Evolutionary conservation across 2,888 invertebrate species (phyloP), one percentile per base, ranked within the genome.

Genomic region (Ametastegia equiseti): DNA sequence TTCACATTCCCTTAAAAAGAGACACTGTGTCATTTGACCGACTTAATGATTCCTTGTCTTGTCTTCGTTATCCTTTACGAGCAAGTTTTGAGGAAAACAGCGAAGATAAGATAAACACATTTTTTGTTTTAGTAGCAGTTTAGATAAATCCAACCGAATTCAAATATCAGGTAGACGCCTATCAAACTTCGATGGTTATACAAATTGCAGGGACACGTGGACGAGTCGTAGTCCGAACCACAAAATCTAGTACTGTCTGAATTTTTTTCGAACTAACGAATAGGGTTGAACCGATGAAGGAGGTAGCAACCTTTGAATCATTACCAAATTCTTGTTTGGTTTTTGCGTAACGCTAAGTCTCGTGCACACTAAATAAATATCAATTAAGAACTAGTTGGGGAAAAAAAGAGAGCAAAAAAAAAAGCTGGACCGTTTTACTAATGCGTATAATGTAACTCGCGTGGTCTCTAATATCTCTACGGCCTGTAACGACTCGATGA

Each of bases 61-160:
- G 73, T 75, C 36, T 54, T 57, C 54, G 57, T 75, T 75, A 75
- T 75, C 75, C 39, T n/a, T 54, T 75, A 54, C 75, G 75, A 75
- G 54, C 7, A 15, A 15, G 54, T 75, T 75, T 50, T 75, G 54
- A 23, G 75, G 39, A 54, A 75, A 19, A 75, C 75, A 75, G 33
- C 75, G 39, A 47, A 75, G 75, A 75, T 75, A 75, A 75, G 19
- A n/a, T 30, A 19, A 39, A 3, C 9, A 75, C 57, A 75, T 54
- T 54, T n/a, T 27, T 3, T 11, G 36, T 36, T 75, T 13, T 33
- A 13, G 75, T 33, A 47, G 36, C 39, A 33, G 19, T 75, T 39
- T 19, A 54, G 75, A 54, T 54, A 75, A 36, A 39, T 75, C 39
- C 39, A 39, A 75, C 23, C 54, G 30, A 30, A 71, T 71, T 71